Evolutionary conservation across 2,797 vertebrate species (phyloP).

Genomic region (Scleropages formosus): DNA sequence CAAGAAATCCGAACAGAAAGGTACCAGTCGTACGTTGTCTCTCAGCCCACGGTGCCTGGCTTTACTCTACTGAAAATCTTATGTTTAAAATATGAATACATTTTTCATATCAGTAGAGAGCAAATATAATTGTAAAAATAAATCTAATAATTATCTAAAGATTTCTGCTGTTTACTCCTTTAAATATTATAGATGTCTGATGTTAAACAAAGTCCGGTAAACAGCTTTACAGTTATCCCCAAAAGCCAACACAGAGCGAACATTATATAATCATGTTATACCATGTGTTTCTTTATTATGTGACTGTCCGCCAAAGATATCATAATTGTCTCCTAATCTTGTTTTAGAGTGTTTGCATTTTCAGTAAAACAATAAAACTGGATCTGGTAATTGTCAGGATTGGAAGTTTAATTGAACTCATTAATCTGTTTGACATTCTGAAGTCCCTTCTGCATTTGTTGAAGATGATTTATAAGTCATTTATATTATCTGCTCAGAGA

Average conservation of each 20-base stretch:
- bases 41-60: not conserved
- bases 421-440: slow-evolving; percentile 35
- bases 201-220: not conserved
- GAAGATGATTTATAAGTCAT: slow-evolving; percentile 36
- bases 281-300: slow-evolving; percentile 18
- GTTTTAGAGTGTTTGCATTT: slow-evolving; percentile 17
- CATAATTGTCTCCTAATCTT: slow-evolving; percentile 20
- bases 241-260: not conserved
- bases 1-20: slow-evolving; percentile 25
- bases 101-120: not conserved
- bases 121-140: not conserved
- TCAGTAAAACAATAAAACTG: slow-evolving; percentile 22
- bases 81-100: slow-evolving; percentile 1
- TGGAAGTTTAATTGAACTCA: slow-evolving; percentile 35
- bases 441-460: slow-evolving; percentile 29
- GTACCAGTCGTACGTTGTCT: slow-evolving; percentile 14
- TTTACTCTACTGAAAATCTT: not conserved
- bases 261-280: too few relatives aligned
- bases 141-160: not conserved
- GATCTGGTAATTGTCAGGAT: slow-evolving; percentile 27
- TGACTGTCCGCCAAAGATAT: slow-evolving; percentile 12
- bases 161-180: not conserved
- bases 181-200: not conserved
- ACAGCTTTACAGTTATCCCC: not conserved
- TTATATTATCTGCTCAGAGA: slow-evolving; percentile 32